A percentile compares a stretch with the other conserved stretches of the same genome.
Evolutionary conservation across 1,140 invertebrate genomes (phyloP).

Genomic region (Tetragonula clypearis): DNA sequence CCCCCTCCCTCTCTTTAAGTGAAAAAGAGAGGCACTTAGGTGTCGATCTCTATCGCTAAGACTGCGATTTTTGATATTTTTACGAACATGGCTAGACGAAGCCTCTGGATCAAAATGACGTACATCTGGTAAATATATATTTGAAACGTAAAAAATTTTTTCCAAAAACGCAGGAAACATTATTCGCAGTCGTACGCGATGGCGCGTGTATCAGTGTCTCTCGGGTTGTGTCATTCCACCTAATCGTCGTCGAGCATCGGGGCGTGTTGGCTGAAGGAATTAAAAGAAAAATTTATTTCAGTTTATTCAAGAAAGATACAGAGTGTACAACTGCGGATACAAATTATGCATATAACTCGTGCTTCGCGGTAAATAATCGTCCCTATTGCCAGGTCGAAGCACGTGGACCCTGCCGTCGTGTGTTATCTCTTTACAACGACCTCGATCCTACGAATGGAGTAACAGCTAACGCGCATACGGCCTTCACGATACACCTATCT

Average conservation of each 20-base stretch:
- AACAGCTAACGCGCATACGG: slow-evolving; percentile 40
- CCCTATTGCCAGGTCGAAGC: slow-evolving; percentile 50
- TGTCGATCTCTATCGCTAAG: no score
- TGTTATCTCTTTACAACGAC: slow-evolving; percentile 42
- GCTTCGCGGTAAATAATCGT: slow-evolving; percentile 54
- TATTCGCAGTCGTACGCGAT: no score
- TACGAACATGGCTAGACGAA: no score
- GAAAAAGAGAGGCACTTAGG: no score
- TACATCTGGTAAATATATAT: no score
- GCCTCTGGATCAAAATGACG: no score
- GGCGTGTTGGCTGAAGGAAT: slow-evolving; percentile 64
- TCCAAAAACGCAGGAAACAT: no score
- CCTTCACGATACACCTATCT: slow-evolving; percentile 49
- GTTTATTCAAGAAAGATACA: slow-evolving; percentile 75
- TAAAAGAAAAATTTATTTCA: slow-evolving; percentile 75
- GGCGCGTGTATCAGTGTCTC: neutral
- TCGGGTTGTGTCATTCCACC: slow-evolving; percentile 11
- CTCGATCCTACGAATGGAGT: slow-evolving; percentile 44
- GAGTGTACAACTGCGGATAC: slow-evolving; percentile 66
- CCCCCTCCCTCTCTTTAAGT: no score
- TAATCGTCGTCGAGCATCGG: neutral
- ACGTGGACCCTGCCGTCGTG: slow-evolving; percentile 48
- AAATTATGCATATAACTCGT: slow-evolving; percentile 64
- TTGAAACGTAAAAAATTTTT: no score
- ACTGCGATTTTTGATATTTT: no score